Evolutionary conservation across 2,888 invertebrate species (phyloP).

Genomic region (Clostera curtula): DNA sequence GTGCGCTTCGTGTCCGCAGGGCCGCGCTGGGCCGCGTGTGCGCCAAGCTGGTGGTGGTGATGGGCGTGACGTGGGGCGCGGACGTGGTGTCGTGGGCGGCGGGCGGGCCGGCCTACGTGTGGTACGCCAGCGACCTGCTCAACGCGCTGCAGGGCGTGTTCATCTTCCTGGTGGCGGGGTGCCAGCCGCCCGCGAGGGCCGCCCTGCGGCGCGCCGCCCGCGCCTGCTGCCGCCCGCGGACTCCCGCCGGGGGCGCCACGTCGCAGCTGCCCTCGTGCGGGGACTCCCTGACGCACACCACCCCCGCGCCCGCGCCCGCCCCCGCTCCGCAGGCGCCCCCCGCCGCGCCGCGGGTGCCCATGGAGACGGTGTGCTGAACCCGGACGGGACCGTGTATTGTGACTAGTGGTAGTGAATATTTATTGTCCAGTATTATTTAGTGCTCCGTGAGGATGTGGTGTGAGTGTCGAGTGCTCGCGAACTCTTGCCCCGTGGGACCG

Average conservation of each 20-base stretch:
- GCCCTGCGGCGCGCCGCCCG: conserved; percentile 69
- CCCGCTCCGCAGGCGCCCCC: conserved; percentile 54
- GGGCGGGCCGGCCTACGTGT: conserved; percentile 86
- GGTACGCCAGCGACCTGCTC: conserved; percentile 89
- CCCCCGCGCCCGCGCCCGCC: conserved; percentile 80
- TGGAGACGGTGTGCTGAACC: conserved; percentile 77
- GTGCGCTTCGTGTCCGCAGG: too few relatives aligned
- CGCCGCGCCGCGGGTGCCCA: conserved; percentile 61
- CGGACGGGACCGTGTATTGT: conserved; percentile 1
- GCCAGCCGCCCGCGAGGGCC: conserved; percentile 85
- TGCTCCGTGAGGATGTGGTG: conserved; percentile 44
- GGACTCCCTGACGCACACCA: conserved; percentile 82
- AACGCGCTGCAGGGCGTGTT: conserved; percentile 92
- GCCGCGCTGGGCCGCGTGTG: conserved; percentile 89
- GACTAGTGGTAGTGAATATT: conserved; percentile 37
- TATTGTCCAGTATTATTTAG: conserved; percentile 67
- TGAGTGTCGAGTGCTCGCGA: conserved; percentile 19
- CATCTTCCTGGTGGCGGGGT: conserved; percentile 91
- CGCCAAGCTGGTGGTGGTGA: conserved; percentile 85
- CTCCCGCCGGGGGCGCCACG: conserved; percentile 46
- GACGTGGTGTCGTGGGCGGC: conserved; percentile 90
- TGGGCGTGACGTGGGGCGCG: conserved; percentile 76
- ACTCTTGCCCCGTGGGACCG: conserved; percentile 52
- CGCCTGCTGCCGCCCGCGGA: conserved; percentile 69
- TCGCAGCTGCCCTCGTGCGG: conserved; percentile 88